These are phyloP conservation scores for Ophion obscuratus DNA, from an alignment of 2,888 invertebrate genomes.

Conservation along the genomic window DNA sequence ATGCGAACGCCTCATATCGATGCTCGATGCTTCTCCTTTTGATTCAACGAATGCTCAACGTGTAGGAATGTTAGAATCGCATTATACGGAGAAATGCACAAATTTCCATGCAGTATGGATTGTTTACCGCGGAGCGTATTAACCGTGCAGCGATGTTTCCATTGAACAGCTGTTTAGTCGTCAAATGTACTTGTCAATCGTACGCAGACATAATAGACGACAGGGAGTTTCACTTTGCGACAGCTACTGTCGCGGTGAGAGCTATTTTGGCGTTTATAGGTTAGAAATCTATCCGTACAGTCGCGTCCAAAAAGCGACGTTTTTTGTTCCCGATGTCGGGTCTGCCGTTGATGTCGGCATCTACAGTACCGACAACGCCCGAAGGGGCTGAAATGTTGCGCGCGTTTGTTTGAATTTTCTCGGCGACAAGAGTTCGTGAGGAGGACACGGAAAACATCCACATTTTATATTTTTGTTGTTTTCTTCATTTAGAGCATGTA, in stretches of 20 bases:
- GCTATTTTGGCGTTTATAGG: slow-evolving; percentile 26
- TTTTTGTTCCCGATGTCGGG: too few species aligned
- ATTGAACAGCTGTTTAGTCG: slow-evolving; percentile 12
- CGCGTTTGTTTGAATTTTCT: too few species aligned
- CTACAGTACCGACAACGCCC: too few species aligned
- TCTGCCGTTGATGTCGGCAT: too few species aligned
- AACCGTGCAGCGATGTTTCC: slow-evolving; percentile 4
- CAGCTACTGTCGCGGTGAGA: not conserved
- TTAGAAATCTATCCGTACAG: slow-evolving; percentile 4
- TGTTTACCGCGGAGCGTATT: not conserved
- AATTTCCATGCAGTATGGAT: not conserved
- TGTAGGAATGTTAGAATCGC: slow-evolving; percentile 33
- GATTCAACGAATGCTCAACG: not conserved
- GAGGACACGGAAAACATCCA: too few species aligned
- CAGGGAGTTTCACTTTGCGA: not conserved
- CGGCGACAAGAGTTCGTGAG: too few species aligned
- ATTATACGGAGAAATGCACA: slow-evolving; percentile 40
- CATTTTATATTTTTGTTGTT: too few species aligned
- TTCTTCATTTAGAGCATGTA: too few species aligned
- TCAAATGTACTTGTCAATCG: slow-evolving; percentile 6
- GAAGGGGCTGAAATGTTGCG: too few species aligned
- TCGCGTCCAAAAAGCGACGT: not conserved
- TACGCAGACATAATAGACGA: not conserved
- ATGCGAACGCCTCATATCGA: slow-evolving; percentile 80
- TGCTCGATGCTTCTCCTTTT: slow-evolving; percentile 23